phyloP scores from a whole-genome alignment of 2,888 invertebrate species.

The Thymelicus lineola region DNA sequence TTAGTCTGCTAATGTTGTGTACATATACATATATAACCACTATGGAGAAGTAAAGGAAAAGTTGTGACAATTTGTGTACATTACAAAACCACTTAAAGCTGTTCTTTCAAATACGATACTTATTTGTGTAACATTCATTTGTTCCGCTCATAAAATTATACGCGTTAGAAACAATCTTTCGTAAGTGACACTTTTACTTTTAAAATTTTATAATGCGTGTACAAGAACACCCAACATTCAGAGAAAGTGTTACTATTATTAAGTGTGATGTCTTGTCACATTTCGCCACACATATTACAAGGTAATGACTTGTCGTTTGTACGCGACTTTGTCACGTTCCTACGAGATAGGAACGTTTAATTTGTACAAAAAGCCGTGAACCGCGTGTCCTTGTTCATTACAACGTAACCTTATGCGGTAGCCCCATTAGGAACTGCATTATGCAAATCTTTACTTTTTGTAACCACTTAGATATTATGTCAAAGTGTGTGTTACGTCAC shows the following conservation, averaged over 20 bases:
- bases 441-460: slow-evolving; percentile 27
- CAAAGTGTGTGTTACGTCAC: slow-evolving; percentile 43
- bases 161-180: slow-evolving; percentile 53
- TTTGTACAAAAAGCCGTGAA: slow-evolving; percentile 13
- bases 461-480: slow-evolving; percentile 43
- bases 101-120: slow-evolving; percentile 14
- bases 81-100: slow-evolving; percentile 16
- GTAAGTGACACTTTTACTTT: slow-evolving; percentile 73
- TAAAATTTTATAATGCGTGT: slow-evolving; percentile 48
- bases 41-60: slow-evolving; percentile 15
- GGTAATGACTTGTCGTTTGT: slow-evolving; percentile 40
- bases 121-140: slow-evolving; percentile 24
- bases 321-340: slow-evolving; percentile 39
- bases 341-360: not conserved
- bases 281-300: slow-evolving; percentile 41
- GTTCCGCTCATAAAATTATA: slow-evolving; percentile 29
- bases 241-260: slow-evolving; percentile 54
- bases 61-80: slow-evolving; percentile 1
- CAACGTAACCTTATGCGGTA: slow-evolving; percentile 18
- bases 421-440: slow-evolving; percentile 23
- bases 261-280: slow-evolving; percentile 51
- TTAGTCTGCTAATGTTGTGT: not conserved
- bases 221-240: slow-evolving; percentile 43
- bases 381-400: slow-evolving; percentile 13
- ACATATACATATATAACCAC: slow-evolving; percentile 9